phyloP scores from a whole-genome alignment of 35 echinoderm and acorn worm species.

The Lytechinus pictus region DNA sequence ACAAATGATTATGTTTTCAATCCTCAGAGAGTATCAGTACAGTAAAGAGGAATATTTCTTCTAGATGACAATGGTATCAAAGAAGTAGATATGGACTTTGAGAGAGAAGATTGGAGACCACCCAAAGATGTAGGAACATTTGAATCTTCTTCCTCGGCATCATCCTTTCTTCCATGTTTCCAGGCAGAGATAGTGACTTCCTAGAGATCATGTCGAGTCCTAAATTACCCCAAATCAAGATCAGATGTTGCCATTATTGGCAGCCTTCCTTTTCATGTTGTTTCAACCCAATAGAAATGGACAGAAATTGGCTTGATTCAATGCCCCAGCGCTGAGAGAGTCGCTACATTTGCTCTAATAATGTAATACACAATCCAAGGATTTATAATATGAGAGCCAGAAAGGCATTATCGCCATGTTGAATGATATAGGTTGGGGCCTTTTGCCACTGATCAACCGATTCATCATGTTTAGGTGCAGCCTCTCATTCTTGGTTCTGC shows the following conservation, averaged over 20 bases:
- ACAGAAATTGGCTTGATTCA: not conserved
- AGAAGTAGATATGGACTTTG: not conserved
- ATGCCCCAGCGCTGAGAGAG: not conserved
- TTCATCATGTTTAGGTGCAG: not conserved
- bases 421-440: not conserved
- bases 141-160: not conserved
- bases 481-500: not conserved
- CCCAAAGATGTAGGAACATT: not conserved
- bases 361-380: not conserved
- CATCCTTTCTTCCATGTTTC: not conserved
- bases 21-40: not conserved
- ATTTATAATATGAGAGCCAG: not conserved
- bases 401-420: not conserved
- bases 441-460: not conserved
- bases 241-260: constrained; percentile 2
- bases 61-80: not conserved
- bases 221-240: constrained; percentile 2
- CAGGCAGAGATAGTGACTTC: not conserved
- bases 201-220: not conserved
- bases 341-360: not conserved
- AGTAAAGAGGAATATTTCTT: not conserved
- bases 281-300: not conserved
- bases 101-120: not conserved
- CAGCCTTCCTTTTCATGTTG: constrained; percentile 9
- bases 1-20: too few relatives aligned